These are phyloP conservation scores for Rhodeus uyekii DNA, from an alignment of 2,797 vertebrate genomes.

Conservation along the genomic window DNA sequence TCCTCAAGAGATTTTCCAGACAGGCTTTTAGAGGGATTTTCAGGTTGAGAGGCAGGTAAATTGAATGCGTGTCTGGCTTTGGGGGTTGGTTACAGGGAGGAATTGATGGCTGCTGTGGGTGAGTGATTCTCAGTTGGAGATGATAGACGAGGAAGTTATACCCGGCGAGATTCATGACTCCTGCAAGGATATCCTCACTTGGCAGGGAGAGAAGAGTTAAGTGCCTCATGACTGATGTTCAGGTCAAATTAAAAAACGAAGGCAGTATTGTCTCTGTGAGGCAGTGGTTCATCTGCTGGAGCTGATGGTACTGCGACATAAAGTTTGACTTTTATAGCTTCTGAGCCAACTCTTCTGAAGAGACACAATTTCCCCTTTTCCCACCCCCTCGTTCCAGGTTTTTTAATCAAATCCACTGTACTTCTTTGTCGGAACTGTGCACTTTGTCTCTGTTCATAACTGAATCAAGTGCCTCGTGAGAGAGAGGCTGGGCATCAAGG, in stretches of 20 bases:
- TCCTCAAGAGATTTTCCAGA: constrained; percentile 16
- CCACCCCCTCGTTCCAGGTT: neutral
- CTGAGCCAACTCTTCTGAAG: neutral
- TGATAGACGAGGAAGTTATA: constrained; percentile 25
- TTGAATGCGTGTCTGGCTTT: constrained; percentile 37
- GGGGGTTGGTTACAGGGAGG: constrained; percentile 10
- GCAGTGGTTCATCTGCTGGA: neutral
- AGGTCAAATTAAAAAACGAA: constrained; percentile 24
- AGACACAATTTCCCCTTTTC: neutral
- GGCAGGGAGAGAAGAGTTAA: constrained; percentile 10
- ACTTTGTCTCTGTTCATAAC: constrained; percentile 1
- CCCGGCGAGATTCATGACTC: constrained; percentile 20
- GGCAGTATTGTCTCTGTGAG: constrained; percentile 10
- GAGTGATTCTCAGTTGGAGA: constrained; percentile 46
- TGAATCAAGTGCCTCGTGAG: constrained; percentile 5
- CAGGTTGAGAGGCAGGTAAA: constrained; percentile 25
- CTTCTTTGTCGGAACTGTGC: neutral
- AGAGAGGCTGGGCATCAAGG: constrained; percentile 1
- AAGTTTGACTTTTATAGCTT: neutral
- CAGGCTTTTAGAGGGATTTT: constrained; percentile 27
- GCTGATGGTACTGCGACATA: neutral
- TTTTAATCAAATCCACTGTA: constrained; percentile 19
- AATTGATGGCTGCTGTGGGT: constrained; percentile 37
- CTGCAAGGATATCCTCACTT: constrained; percentile 34
- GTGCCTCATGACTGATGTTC: constrained; percentile 25